Evolutionary conservation across 2,113 vertebrate genomes (phyloP).

Genomic region (Tympanuchus pallidicinctus): DNA sequence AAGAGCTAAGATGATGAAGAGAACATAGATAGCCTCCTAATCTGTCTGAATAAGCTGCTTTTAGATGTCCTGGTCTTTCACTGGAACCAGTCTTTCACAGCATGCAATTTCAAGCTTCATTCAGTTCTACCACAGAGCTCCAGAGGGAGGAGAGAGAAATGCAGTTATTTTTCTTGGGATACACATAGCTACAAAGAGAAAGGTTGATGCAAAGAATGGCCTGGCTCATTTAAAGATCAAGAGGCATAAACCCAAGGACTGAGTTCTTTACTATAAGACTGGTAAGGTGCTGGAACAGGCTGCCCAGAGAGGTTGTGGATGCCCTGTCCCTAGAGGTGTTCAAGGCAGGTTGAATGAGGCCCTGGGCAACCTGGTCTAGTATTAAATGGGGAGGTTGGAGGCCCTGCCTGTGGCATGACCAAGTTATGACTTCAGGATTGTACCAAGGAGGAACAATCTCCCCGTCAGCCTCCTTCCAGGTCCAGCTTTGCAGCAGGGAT

Average conservation of each 20-base stretch:
- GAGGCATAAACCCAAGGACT: neutral
- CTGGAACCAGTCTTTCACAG: neutral
- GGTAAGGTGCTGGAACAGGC: too few species aligned
- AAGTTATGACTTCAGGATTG: neutral
- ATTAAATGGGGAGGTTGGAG: too few species aligned
- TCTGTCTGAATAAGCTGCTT: neutral
- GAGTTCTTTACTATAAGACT: too few species aligned
- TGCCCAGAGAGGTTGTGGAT: too few species aligned
- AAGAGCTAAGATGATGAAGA: neutral
- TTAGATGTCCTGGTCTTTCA: neutral
- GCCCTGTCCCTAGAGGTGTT: too few species aligned
- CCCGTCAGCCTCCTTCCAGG: neutral
- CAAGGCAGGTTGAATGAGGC: too few species aligned
- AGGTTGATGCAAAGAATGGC: accelerated
- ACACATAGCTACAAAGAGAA: neutral
- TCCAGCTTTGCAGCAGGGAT: neutral
- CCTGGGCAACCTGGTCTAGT: too few species aligned
- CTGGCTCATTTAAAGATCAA: neutral
- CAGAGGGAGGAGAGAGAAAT: neutral
- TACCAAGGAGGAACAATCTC: neutral
- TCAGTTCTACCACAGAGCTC: neutral
- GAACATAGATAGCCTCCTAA: neutral
- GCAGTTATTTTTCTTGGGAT: accelerated
- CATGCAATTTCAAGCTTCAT: neutral
- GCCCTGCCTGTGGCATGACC: too few species aligned